Evolutionary conservation across 2,797 vertebrate species (phyloP), one percentile per base, ranked within the genome.

Genomic region (Periparus ater): DNA sequence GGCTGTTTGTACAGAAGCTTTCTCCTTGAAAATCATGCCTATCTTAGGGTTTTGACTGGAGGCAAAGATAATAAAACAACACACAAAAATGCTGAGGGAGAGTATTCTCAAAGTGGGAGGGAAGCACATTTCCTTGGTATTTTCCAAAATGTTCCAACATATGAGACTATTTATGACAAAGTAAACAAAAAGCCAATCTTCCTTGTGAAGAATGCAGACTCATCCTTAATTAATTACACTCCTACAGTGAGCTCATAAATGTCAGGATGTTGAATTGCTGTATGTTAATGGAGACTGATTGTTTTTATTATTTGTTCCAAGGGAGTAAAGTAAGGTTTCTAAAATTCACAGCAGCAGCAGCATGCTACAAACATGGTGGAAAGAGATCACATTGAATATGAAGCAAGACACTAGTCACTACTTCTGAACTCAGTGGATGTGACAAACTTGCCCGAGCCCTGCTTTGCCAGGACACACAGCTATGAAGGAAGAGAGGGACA

Each of bases 171-270:
- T 96, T 96, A 91, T 91, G 93, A 88, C 57, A 94, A 89, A 15
- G 70, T 62, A 96, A 95, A 96, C 93, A 87, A 89, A 91, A 86
- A 96, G 23, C 32, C 83, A 95, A 65, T 91, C 93, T 96, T 95
- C 86, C 55, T 86, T 54, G 45, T 50, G 61, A 66, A 97, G 92
- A 97, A 86, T 95, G 96, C 95, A 94, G 75, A 85, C 89, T 96
- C 96, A 96, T 96, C 96, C 89, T 82, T 97, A 71, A 92, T 92
- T 71, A 85, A 85, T 90, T 91, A 66, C 90, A 95, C 93, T 96
- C 97, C 96, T 94, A 83, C 95, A 55, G 54, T 63, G 66, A 71
- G 61, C 77, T 96, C 96, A 94, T 96, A 95, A 97, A 82, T 63
- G 25, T 88, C 81, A 94, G 88, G 79, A 93, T 91, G 82, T 86